Conservation (phyloP, 64 coral and sea anemone genomes). For the Actinia equina region DNA sequence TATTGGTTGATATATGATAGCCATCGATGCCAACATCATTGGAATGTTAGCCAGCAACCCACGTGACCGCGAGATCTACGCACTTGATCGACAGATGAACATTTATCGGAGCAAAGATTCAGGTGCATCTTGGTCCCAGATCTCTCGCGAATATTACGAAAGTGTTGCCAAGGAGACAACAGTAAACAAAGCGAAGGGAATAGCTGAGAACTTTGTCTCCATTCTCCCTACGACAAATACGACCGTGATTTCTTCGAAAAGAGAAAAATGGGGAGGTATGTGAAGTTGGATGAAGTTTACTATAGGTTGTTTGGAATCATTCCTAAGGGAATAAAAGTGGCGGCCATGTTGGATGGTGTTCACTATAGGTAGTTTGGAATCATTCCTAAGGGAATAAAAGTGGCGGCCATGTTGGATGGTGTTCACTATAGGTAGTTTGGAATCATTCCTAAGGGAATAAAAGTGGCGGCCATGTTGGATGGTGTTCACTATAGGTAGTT, state of each 20-base stretch:
- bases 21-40: conserved; percentile 37
- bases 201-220: conserved; percentile 50
- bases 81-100: conserved; percentile 54
- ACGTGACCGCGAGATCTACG: conserved; percentile 34
- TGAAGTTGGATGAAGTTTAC: too few species aligned
- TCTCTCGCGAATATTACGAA: conserved; percentile 34
- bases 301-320: too few species aligned
- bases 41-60: conserved; percentile 18
- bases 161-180: not conserved
- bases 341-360: too few species aligned
- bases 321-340: too few species aligned
- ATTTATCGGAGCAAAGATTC: conserved; percentile 47
- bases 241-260: conserved; percentile 24
- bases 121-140: conserved; percentile 48
- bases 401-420: not conserved
- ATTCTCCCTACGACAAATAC: conserved; percentile 30
- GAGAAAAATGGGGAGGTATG: conserved; percentile 52
- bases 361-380: too few species aligned
- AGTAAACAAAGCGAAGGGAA: conserved; percentile 11
- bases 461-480: not conserved
- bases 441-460: not conserved
- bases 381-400: too few species aligned
- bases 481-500: too few species aligned
- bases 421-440: too few species aligned
- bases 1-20: conserved; percentile 15